Evolutionary conservation across 2,113 vertebrate genomes (phyloP), one percentile per base, ranked within the genome.

Genomic region (Psittacula cyanocephala): DNA sequence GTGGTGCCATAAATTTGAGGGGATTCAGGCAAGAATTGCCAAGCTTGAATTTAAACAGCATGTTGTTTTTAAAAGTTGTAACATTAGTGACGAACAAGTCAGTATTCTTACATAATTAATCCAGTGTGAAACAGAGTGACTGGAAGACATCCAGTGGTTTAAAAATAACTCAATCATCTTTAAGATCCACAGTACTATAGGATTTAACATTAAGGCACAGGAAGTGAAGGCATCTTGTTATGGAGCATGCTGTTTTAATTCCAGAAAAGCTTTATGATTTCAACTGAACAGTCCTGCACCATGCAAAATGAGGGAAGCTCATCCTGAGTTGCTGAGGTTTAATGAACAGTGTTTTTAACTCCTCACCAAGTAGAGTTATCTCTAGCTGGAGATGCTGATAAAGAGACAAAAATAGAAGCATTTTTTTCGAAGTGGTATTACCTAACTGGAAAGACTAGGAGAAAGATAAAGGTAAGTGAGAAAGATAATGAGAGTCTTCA

Each of bases 31-130:
- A 92, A 81, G 93, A 92, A 96, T 96, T 98, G 98, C 98, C 98
- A 99, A 98, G 97, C 96, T 95, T 98, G 98, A 98, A 98, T 98
- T 98, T 98, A 98, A 98, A 98, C 98, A 98, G 97, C 97, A 98
- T 99, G 98, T 98, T 98, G 98, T 98, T 98, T 98, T 98, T 97
- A 97, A 98, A 98, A 98, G 95, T 98, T 98, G 95, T 98, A 98
- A 98, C 97, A 97, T 97, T 98, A 97, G 97, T 98, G 97, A 98
- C 97, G 98, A 98, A 98, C 98, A 98, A 98, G 97, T 98, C 95
- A 90, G 97, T 98, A 98, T 98, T 98, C 98, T 98, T 98, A 98
- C 98, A 97, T 98, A 98, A 98, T 98, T 98, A 98, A 98, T 98
- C 98, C 97, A 98, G 97, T 97, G 98, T 98, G 98, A 98, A 98